phyloP scores from a whole-genome alignment of 2,113 vertebrate species.

The Pseudonaja textilis region DNA sequence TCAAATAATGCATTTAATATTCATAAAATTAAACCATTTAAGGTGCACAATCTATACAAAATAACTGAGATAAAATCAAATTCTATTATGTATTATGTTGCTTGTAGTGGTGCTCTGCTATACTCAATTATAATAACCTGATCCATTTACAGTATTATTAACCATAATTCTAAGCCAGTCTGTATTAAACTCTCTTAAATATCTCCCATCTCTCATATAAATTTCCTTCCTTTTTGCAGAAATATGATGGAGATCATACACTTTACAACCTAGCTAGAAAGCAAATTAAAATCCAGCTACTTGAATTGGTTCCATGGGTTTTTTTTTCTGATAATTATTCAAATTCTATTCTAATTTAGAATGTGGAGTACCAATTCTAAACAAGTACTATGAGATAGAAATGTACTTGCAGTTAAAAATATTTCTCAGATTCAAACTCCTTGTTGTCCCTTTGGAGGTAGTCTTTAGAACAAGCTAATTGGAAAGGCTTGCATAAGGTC shows the following conservation, averaged over 20 bases:
- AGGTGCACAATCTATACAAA: not conserved
- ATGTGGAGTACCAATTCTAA: constrained; percentile 29
- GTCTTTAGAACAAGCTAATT: not conserved
- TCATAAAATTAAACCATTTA: constrained; percentile 22
- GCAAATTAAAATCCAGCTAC: not conserved
- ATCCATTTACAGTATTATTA: not conserved
- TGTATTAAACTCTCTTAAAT: constrained; percentile 18
- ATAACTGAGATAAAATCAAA: not conserved
- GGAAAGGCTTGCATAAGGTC: not conserved
- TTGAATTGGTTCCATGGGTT: constrained; percentile 27
- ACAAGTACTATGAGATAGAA: not conserved
- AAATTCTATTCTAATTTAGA: constrained; percentile 7
- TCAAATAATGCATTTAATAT: not conserved
- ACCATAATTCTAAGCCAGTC: not conserved
- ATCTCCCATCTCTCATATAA: accelerated
- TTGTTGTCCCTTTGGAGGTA: not conserved
- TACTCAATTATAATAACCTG: not conserved
- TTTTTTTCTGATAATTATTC: constrained; percentile 11
- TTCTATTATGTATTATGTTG: not conserved
- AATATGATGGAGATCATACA: not conserved
- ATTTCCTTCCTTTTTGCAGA: constrained; percentile 13
- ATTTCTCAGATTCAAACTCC: not conserved
- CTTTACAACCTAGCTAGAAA: constrained; percentile 15
- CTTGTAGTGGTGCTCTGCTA: not conserved
- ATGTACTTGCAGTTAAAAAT: not conserved